Evolutionary conservation across 2,888 invertebrate species (phyloP).

Genomic region (Caenorhabditis imperialis): DNA sequence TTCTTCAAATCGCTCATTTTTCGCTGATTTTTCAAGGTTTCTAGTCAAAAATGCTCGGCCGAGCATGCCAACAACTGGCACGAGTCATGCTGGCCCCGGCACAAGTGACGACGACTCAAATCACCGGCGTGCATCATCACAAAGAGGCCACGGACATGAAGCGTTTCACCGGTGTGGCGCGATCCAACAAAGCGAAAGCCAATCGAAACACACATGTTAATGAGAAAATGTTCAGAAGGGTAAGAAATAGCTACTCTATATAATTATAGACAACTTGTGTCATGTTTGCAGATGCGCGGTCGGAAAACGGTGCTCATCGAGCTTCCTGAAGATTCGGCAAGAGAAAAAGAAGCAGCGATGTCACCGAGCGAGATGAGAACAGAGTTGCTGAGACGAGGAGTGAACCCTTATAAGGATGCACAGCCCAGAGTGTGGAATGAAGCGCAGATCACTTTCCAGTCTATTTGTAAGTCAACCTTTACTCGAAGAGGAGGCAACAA

Average conservation of each 20-base stretch:
- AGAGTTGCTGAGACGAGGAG: constrained; percentile 68
- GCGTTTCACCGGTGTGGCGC: constrained; percentile 66
- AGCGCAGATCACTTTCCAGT: constrained; percentile 71
- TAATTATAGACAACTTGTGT: neutral
- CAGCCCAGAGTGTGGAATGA: constrained; percentile 73
- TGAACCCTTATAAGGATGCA: constrained; percentile 74
- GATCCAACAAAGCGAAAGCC: constrained; percentile 72
- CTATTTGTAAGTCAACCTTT: constrained; percentile 66
- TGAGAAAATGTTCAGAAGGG: constrained; percentile 72
- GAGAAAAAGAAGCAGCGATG: constrained; percentile 60
- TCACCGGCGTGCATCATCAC: constrained; percentile 73
- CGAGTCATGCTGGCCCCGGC: constrained; percentile 29
- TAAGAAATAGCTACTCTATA: constrained; percentile 28
- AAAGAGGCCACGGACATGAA: constrained; percentile 68
- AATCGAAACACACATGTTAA: constrained; percentile 77
- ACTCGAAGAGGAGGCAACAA: neutral
- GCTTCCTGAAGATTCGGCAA: constrained; percentile 71
- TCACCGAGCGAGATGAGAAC: constrained; percentile 67
- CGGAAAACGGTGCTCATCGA: constrained; percentile 72
- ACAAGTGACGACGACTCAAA: constrained; percentile 39
- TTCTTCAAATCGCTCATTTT: constrained; percentile 4
- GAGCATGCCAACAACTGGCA: constrained; percentile 37
- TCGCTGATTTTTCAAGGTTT: neutral
- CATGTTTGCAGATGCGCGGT: constrained; percentile 72
- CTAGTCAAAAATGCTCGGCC: constrained; percentile 48